Conservation (phyloP, 2,888 invertebrate genomes). For the Thymelicus sylvestris region DNA sequence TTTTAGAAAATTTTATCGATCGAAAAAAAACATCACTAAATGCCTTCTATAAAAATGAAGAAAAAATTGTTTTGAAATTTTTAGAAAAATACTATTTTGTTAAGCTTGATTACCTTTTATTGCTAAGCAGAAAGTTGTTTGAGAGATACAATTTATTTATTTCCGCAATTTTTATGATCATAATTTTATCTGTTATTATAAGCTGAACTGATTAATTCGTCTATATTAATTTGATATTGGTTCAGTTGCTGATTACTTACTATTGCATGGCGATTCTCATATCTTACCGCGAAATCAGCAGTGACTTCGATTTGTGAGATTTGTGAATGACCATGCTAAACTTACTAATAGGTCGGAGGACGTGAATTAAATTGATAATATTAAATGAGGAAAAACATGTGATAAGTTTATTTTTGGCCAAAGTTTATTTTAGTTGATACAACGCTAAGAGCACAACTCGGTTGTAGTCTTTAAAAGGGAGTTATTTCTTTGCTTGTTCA, state of each 20-base stretch:
- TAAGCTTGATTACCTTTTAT: conserved; percentile 28
- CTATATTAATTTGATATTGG: too few species aligned
- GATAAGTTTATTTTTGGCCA: conserved; percentile 68
- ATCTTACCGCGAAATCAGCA: neutral
- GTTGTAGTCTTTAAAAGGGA: conserved; percentile 19
- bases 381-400: conserved; percentile 46
- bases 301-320: conserved; percentile 1
- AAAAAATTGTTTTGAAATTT: conserved; percentile 6
- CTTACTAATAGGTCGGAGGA: neutral
- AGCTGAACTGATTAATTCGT: neutral
- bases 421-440: conserved; percentile 73
- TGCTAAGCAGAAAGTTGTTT: conserved; percentile 28
- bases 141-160: conserved; percentile 26
- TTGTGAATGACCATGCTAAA: neutral
- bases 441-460: conserved; percentile 57
- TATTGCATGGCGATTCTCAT: neutral
- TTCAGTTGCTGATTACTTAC: neutral
- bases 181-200: neutral
- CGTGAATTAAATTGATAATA: neutral
- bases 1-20: conserved; percentile 5
- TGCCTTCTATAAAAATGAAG: conserved; percentile 12
- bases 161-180: conserved; percentile 27
- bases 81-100: conserved; percentile 14
- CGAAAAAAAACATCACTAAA: neutral
- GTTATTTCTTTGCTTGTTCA: conserved; percentile 2